Evolutionary conservation across 2,888 invertebrate genomes (phyloP), one percentile per base, ranked within the genome.

Genomic region (Parnassius mnemosyne): DNA sequence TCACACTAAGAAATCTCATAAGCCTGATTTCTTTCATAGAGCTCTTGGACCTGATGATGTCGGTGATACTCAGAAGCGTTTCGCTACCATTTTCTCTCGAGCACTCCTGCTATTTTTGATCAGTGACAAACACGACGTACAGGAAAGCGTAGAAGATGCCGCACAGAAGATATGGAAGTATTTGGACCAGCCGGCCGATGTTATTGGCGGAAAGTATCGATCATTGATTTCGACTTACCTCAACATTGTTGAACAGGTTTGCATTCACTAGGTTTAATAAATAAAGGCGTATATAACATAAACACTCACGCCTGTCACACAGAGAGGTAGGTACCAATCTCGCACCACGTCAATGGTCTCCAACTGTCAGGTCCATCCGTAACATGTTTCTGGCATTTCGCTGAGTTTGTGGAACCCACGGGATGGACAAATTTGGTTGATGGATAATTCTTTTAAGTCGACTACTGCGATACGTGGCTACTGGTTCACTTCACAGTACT

Each of bases 31-130:
- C 34, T 34, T 34, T 34, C 34, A 13, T 10, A 62, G 61, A 25
- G 61, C 61, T 43, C 13, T 62, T 25, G 57, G 57, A 47, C 49
- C 57, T n/a, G 57, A 57, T 3, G 61, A 62, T 11, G 53, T 20
- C 3, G 42, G 12, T 9, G 57, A 62, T 10, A 41, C n/a, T 1
- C 25, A 47, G 13, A 62, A 49, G 16, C 53, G 61, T 41, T 62
- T 57, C 42, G 53, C 53, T 12, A 57, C 61, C 3, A 11, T 57
- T 2, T 57, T 55, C 13, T 54, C 50, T 1, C n/a, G 44, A 50
- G 25, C 60, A 13, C 1, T 51, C 9, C 11, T 61, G 1, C 10
- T 25, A 1, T 61, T 55, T 42, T 12, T 55, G 9, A 44, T 11
- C 16, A 61, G 16, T 25, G 42, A 61, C 7, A 25, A 55, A 42